Evolutionary conservation across 2,888 invertebrate species (phyloP).

Genomic region (Xylota sylvarum): DNA sequence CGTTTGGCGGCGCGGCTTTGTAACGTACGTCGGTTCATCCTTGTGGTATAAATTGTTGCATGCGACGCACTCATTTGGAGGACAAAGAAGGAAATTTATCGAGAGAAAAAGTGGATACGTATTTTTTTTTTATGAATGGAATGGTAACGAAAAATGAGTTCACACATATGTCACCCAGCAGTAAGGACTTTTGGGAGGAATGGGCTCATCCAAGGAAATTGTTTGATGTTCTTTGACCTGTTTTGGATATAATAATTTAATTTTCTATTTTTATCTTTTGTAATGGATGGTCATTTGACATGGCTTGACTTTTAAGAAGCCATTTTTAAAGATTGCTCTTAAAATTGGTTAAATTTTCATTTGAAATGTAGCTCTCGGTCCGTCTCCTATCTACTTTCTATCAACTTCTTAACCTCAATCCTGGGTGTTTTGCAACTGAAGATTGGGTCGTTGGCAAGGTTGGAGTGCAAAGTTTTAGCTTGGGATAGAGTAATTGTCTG

Average conservation of each 20-base stretch:
- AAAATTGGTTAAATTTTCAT: too few relatives aligned
- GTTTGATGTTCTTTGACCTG: constrained; percentile 5
- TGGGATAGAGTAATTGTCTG: too few relatives aligned
- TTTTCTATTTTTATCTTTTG: not conserved
- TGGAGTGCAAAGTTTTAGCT: too few relatives aligned
- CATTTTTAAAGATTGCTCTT: too few relatives aligned
- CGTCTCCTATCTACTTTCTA: too few relatives aligned
- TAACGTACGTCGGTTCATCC: constrained; percentile 16
- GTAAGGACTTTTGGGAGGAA: not conserved
- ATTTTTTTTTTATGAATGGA: not conserved
- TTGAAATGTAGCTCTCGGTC: too few relatives aligned
- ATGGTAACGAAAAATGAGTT: not conserved
- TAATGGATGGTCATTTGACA: not conserved
- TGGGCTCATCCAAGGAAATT: not conserved
- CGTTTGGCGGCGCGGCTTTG: not conserved
- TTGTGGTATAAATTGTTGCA: constrained; percentile 51
- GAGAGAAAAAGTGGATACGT: constrained; percentile 4
- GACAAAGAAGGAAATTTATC: constrained; percentile 29
- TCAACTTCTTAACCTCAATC: too few relatives aligned
- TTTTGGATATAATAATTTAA: too few relatives aligned
- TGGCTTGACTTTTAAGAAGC: too few relatives aligned
- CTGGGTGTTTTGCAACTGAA: too few relatives aligned
- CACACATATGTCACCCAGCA: not conserved
- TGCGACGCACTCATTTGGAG: constrained; percentile 40
- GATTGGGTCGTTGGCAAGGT: too few relatives aligned